phyloP scores from a whole-genome alignment of 1,140 invertebrate species.

The Drosophila cardini region DNA sequence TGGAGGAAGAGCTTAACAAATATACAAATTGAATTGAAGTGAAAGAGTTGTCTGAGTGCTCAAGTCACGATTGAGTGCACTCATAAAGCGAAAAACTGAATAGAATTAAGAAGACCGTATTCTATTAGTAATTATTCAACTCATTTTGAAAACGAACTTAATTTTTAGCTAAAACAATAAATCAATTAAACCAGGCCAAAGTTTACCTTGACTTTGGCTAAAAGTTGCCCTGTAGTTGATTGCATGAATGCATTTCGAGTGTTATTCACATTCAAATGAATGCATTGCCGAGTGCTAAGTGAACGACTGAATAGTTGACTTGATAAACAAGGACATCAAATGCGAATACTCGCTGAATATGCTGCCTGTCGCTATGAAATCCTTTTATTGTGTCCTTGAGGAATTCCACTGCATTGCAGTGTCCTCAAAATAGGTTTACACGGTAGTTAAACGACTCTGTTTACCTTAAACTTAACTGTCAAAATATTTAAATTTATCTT shows the following conservation, averaged over 20 bases:
- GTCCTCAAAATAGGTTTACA: not conserved
- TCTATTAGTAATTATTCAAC: not conserved
- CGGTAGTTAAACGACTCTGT: not conserved
- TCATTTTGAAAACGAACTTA: not conserved
- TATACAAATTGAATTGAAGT: slow-evolving; percentile 23
- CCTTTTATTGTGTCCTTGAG: slow-evolving; percentile 26
- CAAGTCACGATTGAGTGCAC: slow-evolving; percentile 12
- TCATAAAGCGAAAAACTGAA: not conserved
- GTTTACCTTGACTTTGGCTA: slow-evolving; percentile 50
- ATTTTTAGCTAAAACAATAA: slow-evolving; percentile 18
- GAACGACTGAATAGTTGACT: slow-evolving; percentile 61
- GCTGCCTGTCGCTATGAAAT: not conserved
- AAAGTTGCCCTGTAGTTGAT: slow-evolving; percentile 29
- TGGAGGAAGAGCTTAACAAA: slow-evolving; percentile 16
- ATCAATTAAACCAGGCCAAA: slow-evolving; percentile 18
- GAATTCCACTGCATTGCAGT: slow-evolving; percentile 6
- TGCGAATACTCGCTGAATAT: slow-evolving; percentile 23
- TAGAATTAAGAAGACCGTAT: not conserved
- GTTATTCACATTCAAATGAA: slow-evolving; percentile 61
- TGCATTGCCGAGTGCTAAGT: slow-evolving; percentile 49
- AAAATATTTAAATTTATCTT: not conserved
- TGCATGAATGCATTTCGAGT: slow-evolving; percentile 59
- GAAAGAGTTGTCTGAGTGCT: slow-evolving; percentile 14
- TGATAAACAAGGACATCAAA: slow-evolving; percentile 52
- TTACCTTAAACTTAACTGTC: not conserved